Percentiles rank a stretch among this genome's conserved stretches.
Conservation (phyloP, 1,140 invertebrate genomes). For the Lasioglossum albipes region DNA sequence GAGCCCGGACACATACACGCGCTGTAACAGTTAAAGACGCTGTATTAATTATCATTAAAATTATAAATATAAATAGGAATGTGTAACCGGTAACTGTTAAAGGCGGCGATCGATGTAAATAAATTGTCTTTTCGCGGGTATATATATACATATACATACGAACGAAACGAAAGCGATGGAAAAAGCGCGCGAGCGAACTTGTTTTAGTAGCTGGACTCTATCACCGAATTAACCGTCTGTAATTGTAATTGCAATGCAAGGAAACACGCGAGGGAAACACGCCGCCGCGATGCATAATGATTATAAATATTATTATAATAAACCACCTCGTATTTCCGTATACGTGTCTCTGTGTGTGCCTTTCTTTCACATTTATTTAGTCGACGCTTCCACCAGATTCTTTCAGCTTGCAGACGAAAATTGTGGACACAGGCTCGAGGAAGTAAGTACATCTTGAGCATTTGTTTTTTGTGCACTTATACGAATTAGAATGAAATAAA, state of each 20-base stretch:
- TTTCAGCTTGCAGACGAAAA: background rate
- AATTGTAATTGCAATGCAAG: slow-evolving; percentile 46
- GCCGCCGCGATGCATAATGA: slow-evolving; percentile 74
- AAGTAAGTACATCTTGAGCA: background rate
- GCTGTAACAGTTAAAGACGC: slow-evolving; percentile 51
- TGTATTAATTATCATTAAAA: slow-evolving; percentile 74
- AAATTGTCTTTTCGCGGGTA: slow-evolving; percentile 54
- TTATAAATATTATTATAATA: slow-evolving; percentile 80
- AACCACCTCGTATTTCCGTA: slow-evolving; percentile 80
- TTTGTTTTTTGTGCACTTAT: background rate
- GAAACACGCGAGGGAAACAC: slow-evolving; percentile 53
- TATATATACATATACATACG: too few relatives aligned
- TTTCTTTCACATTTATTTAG: slow-evolving; percentile 11
- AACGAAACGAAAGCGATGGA: too few relatives aligned
- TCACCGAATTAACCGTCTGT: slow-evolving; percentile 33
- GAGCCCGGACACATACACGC: slow-evolving; percentile 28
- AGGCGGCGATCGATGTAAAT: slow-evolving; percentile 76
- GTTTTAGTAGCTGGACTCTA: slow-evolving; percentile 42
- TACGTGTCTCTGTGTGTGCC: slow-evolving; percentile 55
- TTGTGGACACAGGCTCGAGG: background rate
- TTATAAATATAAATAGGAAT: slow-evolving; percentile 74
- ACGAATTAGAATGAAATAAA: too few relatives aligned
- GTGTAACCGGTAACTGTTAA: slow-evolving; percentile 74
- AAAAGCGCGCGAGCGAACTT: slow-evolving; percentile 52
- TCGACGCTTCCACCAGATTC: too few relatives aligned